Evolutionary conservation across 2,113 vertebrate genomes (phyloP).

Genomic region (Neotragus moschatus): DNA sequence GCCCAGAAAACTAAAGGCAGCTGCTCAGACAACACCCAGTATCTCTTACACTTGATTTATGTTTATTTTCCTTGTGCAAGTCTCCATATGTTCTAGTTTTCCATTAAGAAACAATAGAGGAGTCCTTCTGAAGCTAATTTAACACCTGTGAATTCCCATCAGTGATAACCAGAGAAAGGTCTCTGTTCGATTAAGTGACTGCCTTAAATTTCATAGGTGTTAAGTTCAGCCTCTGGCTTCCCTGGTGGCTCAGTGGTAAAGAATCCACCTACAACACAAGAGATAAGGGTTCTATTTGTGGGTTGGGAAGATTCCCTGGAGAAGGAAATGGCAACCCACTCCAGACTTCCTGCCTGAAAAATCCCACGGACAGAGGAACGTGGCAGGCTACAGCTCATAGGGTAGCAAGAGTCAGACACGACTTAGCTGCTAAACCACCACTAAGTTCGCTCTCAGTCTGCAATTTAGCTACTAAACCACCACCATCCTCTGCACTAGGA

Average conservation of each 20-base stretch:
- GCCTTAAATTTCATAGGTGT: slow-evolving; percentile 27
- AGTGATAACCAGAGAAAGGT: not conserved
- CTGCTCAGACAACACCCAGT: not conserved
- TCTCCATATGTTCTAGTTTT: not conserved
- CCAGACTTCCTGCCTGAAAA: not conserved
- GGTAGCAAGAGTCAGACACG: not conserved
- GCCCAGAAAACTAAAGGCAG: not conserved
- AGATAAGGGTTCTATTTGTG: not conserved
- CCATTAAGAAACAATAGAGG: slow-evolving; percentile 30
- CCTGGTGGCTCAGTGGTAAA: not conserved
- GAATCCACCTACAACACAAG: not conserved
- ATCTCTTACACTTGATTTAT: not conserved
- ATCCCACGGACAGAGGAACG: not conserved
- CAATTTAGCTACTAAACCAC: not conserved
- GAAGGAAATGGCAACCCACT: not conserved
- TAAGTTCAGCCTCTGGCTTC: slow-evolving; percentile 8
- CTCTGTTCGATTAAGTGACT: not conserved
- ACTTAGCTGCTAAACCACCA: not conserved
- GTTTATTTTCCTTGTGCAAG: not conserved
- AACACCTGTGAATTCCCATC: slow-evolving; percentile 23
- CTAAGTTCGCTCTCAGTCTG: not conserved
- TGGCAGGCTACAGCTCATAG: not conserved
- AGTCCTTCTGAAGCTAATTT: not conserved
- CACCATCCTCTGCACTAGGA: not conserved
- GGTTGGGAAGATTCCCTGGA: not conserved